Conservation (phyloP, 2,797 vertebrate genomes). For the Helostoma temminkii region DNA sequence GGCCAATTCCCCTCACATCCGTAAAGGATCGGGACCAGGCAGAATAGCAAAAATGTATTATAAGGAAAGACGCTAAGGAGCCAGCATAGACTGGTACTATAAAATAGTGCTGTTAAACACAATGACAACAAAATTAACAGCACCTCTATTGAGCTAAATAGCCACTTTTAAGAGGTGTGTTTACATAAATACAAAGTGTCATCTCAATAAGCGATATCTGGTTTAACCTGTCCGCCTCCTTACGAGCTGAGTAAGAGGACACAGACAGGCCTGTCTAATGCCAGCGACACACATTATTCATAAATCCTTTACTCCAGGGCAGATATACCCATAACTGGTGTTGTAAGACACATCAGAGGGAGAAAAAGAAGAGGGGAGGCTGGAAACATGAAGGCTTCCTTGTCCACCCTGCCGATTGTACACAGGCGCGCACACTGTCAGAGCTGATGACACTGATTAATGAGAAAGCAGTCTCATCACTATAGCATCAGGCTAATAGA, state of each 20-base stretch:
- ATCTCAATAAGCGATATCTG: constrained; percentile 62
- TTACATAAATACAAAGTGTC: constrained; percentile 71
- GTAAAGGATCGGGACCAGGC: constrained; percentile 4
- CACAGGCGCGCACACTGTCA: constrained; percentile 33
- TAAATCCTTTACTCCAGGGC: constrained; percentile 46
- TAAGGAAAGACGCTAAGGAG: neutral
- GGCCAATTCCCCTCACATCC: constrained; percentile 9
- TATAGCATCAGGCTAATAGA: constrained; percentile 59
- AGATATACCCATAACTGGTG: constrained; percentile 31
- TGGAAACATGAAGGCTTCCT: constrained; percentile 33
- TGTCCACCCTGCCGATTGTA: constrained; percentile 28
- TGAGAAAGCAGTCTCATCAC: constrained; percentile 54
- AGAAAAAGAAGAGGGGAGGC: constrained; percentile 6
- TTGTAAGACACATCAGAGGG: constrained; percentile 37
- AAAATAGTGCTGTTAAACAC: constrained; percentile 26
- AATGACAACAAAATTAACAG: constrained; percentile 23
- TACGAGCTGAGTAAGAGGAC: constrained; percentile 47
- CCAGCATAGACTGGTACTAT: neutral
- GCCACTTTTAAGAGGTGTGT: constrained; percentile 56
- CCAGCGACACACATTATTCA: constrained; percentile 55
- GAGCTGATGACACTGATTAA: constrained; percentile 74
- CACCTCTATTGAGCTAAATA: constrained; percentile 33
- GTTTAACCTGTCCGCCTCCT: constrained; percentile 73
- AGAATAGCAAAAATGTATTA: constrained; percentile 1
- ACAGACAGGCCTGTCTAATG: constrained; percentile 55